These are phyloP conservation scores for Lagocephalus sceleratus DNA, from an alignment of 2,797 vertebrate genomes.

Conservation along the genomic window DNA sequence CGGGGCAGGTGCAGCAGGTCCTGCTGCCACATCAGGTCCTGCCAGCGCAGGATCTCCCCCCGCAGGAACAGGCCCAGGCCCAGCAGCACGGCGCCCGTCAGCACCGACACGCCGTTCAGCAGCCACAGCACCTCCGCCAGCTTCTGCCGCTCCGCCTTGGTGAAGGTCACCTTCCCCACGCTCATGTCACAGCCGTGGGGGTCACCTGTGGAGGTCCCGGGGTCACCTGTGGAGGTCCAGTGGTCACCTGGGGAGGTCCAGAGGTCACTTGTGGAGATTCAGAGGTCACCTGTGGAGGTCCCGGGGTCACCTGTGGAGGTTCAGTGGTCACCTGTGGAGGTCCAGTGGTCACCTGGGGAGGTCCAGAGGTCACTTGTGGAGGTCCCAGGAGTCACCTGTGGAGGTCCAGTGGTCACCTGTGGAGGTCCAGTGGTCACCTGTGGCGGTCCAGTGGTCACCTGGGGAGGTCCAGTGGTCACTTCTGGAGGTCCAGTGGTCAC, in stretches of 20 bases:
- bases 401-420: not conserved
- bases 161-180: constrained; percentile 85
- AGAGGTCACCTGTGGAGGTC: not conserved
- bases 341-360: too few species aligned
- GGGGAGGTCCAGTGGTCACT: too few species aligned
- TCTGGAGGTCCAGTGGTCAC: too few species aligned
- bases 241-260: not conserved
- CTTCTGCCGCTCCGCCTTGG: constrained; percentile 80
- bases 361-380: not conserved
- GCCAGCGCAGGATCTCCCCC: constrained; percentile 83
- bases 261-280: not conserved
- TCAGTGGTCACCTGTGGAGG: not conserved
- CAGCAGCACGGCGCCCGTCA: constrained; percentile 81
- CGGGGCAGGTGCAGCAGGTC: constrained; percentile 79
- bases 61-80: constrained; percentile 85
- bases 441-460: not conserved
- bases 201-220: too few species aligned
- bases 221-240: not conserved
- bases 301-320: not conserved
- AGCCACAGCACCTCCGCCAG: constrained; percentile 85
- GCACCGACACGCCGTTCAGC: constrained; percentile 88
- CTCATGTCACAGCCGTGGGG: too few species aligned
- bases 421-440: too few species aligned
- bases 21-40: constrained; percentile 82
- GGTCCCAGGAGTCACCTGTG: not conserved